Evolutionary conservation across 2,888 invertebrate genomes (phyloP), one percentile per base, ranked within the genome.

Genomic region (Andricus quercusramuli): DNA sequence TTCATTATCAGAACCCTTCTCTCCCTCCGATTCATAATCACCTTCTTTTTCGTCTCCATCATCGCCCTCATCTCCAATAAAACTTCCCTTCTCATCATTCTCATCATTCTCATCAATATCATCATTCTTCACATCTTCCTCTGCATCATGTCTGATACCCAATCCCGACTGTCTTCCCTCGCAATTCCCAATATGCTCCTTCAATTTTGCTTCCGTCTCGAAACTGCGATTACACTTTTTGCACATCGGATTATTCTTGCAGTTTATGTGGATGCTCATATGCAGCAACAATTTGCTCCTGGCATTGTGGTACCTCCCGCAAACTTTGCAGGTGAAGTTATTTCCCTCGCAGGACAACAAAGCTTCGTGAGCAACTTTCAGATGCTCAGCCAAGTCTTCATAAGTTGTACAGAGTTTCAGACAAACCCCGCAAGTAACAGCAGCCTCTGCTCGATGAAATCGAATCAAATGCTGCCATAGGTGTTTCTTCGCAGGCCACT

Each of bases 401-500:
- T 95, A 95, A 62, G 91, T 93, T 5, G 92, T 90, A 86, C 94
- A 94, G 0, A 94, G 93, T 86, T 94, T 94, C 59, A 95, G 87
- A 83, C 95, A 95, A 62, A 95, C 94, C 0, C 95, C 95, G 82
- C 95, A 95, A 1, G 94, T 94, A 0, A 94, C 94, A 0, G 94
- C 94, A 1, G 95, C 94, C 59, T 94, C 94, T 15, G 93, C 90
- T 77, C 94, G 93, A 88, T 95, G 95, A 86, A 94, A 94, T 11
- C 95, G 92, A 62, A 94, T 93, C 78, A 94, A 91, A 88, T 95
- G 95, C 86, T 95, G 95, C 95, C 95, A 95, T 0, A 95, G 90
- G 85, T 95, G 94, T 84, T 94, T 94, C 84, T 94, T 94, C 0
- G 94, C 94, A 1, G 94, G 94, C 94, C 94, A 95, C 15, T 93